Conservation (phyloP, 2,888 invertebrate genomes). For the Germaria angustata region DNA sequence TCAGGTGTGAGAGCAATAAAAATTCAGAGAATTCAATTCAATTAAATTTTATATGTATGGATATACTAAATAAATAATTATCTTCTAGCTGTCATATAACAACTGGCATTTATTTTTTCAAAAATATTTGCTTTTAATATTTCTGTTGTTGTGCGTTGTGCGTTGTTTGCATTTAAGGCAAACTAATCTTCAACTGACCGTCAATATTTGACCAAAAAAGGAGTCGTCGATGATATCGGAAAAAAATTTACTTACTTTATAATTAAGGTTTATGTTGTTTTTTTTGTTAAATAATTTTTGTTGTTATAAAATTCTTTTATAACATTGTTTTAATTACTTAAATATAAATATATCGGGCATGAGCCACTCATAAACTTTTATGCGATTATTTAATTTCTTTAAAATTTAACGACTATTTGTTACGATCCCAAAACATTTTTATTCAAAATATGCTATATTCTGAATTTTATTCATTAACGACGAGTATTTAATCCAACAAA, state of each 20-base stretch:
- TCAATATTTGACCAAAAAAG: neutral
- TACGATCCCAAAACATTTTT: neutral
- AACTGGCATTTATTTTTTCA: neutral
- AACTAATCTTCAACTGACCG: neutral
- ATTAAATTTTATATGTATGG: neutral
- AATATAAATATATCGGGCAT: too few relatives aligned
- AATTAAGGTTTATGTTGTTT: neutral
- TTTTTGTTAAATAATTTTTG: too few relatives aligned
- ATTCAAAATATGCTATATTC: too few relatives aligned
- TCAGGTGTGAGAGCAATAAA: conserved; percentile 33
- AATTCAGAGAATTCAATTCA: neutral
- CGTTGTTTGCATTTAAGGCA: neutral
- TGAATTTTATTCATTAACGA: neutral
- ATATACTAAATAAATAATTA: conserved; percentile 23
- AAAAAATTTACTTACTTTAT: neutral
- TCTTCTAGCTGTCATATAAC: conserved; percentile 43
- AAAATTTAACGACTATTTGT: neutral
- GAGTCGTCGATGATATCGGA: neutral
- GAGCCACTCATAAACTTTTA: neutral
- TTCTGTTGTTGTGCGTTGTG: neutral
- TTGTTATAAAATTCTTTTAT: too few relatives aligned
- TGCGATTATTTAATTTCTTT: neutral
- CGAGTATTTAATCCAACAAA: neutral
- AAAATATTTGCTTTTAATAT: neutral
- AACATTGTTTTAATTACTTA: too few relatives aligned